phyloP scores from a whole-genome alignment of 2,797 vertebrate genomes.

The Myotis findleyi region DNA sequence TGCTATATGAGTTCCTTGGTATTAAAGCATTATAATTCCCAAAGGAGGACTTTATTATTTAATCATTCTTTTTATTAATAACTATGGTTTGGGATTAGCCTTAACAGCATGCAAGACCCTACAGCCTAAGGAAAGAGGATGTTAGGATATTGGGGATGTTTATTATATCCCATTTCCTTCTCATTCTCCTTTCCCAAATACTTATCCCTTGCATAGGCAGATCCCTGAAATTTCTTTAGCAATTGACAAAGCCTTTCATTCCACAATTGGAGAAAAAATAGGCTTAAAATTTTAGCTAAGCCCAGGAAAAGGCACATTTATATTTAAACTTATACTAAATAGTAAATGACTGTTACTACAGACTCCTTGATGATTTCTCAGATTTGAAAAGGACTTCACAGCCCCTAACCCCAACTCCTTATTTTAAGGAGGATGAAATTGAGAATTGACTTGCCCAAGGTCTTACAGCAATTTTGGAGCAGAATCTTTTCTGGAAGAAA shows the following conservation, averaged over 20 bases:
- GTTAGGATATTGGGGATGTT: conserved; percentile 33
- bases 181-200: conserved; percentile 49
- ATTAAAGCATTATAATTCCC: conserved; percentile 29
- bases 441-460: conserved; percentile 42
- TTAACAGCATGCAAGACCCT: background rate
- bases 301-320: background rate
- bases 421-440: conserved; percentile 4
- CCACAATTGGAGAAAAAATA: background rate
- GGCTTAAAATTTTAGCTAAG: conserved; percentile 56
- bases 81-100: conserved; percentile 52
- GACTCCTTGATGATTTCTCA: background rate
- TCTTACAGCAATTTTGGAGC: conserved; percentile 14
- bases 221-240: conserved; percentile 41
- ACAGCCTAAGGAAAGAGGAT: background rate
- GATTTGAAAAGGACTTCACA: conserved; percentile 48
- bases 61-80: conserved; percentile 51
- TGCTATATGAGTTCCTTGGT: conserved; percentile 27
- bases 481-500: conserved; percentile 37
- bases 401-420: background rate
- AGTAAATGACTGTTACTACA: conserved; percentile 52
- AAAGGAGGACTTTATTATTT: conserved; percentile 41
- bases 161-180: conserved; percentile 11
- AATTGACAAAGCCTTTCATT: conserved; percentile 44
- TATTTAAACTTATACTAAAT: conserved; percentile 46
- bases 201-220: background rate